These are phyloP conservation scores for Ciconia nigra DNA, from an alignment of 2,797 vertebrate genomes.

Conservation along the genomic window DNA sequence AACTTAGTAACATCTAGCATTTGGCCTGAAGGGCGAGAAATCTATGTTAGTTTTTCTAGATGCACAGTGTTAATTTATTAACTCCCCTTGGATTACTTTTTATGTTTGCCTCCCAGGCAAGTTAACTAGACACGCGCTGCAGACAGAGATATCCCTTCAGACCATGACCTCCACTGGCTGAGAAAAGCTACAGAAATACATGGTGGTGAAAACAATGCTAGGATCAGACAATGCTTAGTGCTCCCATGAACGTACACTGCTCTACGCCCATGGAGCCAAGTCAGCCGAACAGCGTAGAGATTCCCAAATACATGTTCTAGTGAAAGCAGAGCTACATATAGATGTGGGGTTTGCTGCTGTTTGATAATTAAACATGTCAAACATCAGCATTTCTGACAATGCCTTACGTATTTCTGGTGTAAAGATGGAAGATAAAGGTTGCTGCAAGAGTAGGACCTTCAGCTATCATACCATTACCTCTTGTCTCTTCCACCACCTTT, in stretches of 20 bases:
- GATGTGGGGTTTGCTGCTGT: not conserved
- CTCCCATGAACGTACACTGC: not conserved
- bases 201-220: not conserved
- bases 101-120: not conserved
- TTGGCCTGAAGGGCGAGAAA: not conserved
- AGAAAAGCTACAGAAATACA: not conserved
- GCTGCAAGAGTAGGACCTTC: not conserved
- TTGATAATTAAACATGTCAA: not conserved
- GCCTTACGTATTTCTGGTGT: not conserved
- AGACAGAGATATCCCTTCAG: not conserved
- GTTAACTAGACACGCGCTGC: not conserved
- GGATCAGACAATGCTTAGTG: not conserved
- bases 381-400: not conserved
- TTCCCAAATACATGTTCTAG: rapidly evolving
- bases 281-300: rapidly evolving
- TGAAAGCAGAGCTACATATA: not conserved
- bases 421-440: not conserved
- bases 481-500: not conserved
- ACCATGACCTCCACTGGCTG: not conserved
- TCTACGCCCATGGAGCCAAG: not conserved
- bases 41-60: not conserved
- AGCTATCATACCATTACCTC: not conserved
- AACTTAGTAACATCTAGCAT: not conserved
- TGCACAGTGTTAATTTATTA: not conserved
- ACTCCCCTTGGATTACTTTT: not conserved